Percentiles rank a stretch among this genome's conserved stretches.
Conservation (phyloP, 2,888 invertebrate species). For the Epirrhoe tristata region DNA sequence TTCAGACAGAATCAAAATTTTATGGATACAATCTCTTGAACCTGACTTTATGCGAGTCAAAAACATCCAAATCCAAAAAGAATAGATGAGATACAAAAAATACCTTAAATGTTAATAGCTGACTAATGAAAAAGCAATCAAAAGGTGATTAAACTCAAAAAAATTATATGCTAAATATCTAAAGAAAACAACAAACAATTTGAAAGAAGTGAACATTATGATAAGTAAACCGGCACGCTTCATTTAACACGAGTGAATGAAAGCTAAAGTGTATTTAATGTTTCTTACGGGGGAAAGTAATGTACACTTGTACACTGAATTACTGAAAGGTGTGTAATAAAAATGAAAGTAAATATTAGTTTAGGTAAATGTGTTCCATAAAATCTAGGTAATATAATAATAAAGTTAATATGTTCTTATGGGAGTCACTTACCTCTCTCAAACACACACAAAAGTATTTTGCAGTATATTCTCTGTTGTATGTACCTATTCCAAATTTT, state of each 20-base stretch:
- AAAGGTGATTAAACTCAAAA: conserved; percentile 20
- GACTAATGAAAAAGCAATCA: background rate
- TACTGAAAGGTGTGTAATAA: background rate
- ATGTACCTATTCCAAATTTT: no score
- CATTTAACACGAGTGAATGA: conserved; percentile 8
- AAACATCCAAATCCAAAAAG: no score
- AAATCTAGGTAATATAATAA: no score
- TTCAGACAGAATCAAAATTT: no score
- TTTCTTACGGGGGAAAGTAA: background rate
- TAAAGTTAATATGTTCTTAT: no score
- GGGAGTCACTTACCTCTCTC: no score
- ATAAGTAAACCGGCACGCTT: conserved; percentile 11
- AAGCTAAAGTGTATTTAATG: background rate
- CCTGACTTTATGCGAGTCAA: no score
- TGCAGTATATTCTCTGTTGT: no score
- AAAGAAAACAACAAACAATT: conserved; percentile 3
- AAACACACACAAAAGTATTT: no score
- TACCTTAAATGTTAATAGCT: background rate
- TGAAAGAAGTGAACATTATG: background rate
- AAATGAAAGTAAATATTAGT: background rate
- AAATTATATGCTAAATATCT: background rate
- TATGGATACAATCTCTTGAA: no score
- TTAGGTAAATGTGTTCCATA: no score
- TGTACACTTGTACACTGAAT: background rate
- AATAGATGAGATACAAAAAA: no score